phyloP scores from a whole-genome alignment of 2,888 invertebrate species.

The Lasioglossum pauxillum region DNA sequence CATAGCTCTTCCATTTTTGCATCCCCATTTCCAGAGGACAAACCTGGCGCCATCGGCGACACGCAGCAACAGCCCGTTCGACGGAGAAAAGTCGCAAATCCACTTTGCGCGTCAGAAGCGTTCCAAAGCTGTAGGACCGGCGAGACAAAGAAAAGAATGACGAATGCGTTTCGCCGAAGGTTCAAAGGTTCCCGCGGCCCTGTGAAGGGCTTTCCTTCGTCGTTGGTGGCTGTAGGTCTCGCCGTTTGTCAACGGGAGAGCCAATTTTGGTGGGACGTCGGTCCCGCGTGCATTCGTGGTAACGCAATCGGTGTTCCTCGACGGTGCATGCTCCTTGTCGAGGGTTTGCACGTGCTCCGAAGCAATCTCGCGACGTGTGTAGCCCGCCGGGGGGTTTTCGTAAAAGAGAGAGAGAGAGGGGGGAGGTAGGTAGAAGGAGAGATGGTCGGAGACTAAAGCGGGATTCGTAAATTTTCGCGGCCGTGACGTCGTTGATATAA shows the following conservation, averaged over 20 bases:
- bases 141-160: not conserved
- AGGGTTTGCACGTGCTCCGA: constrained; percentile 52
- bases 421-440: not conserved
- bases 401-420: not conserved
- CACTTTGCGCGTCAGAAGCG: not conserved
- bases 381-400: constrained; percentile 16
- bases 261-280: constrained; percentile 43
- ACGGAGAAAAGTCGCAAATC: not conserved
- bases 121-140: not conserved
- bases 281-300: constrained; percentile 48
- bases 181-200: not conserved
- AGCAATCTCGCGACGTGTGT: constrained; percentile 58
- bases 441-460: constrained; percentile 37
- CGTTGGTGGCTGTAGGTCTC: not conserved
- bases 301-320: constrained; percentile 57
- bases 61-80: not conserved
- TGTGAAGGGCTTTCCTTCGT: not conserved
- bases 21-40: not conserved
- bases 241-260: constrained; percentile 49
- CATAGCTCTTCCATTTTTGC: not conserved
- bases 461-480: constrained; percentile 65
- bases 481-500: constrained; percentile 65
- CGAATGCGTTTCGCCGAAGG: not conserved
- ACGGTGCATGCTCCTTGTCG: constrained; percentile 20
- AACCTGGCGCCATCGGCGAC: not conserved